Base-by-base conservation (phyloP, 2,113 vertebrate species). In the Nothobranchius kuhntae region DNA sequence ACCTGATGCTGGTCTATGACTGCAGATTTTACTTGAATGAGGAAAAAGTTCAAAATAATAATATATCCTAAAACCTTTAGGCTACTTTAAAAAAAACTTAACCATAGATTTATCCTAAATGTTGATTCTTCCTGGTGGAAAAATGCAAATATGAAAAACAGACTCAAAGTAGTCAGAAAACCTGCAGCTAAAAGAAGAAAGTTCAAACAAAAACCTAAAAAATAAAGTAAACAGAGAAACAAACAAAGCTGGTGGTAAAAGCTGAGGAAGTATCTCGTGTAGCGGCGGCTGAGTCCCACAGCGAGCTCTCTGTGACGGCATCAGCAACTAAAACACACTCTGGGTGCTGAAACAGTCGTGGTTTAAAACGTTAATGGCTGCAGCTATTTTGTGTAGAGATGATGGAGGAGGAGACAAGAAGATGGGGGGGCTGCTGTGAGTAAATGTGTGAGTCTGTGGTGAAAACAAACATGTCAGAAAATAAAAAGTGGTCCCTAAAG, bases 381-480 rank as follows among this genome's bases (percentile, higher is more conserved):
- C 6, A 54, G 72, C 82, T 82, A 82, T 79, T 88, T 88, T 77
- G 21, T 57, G 77, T 12, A 68, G 71, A 50, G 78, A 74, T 11
- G 44, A 13, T 45, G 44, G 44, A 13, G 9, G 9, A 1, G 69
- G 59, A 68, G 21, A 59, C 61, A 58, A 36, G 74, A 80, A 68
- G n/a, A 60, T 70, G 66, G 66, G 63, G 38, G 38, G 38, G 38
- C 36, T 40, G 38, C 38, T 40, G 57, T 81, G 78, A 85, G 82
- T 78, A 80, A 65, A 62, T 45, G 9, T 10, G 10, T 11, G 8
- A 4, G 10, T 45, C 38, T 45, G 44, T 12, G 9, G 10, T 45
- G 13, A 45, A 45, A 3, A 11, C 44, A 9, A 45, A 12, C 9
- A 45, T 40, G 38, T 40, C 38, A 5, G 3, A 40, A 1, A 40